Conservation (phyloP, 2,113 vertebrate genomes). For the Raja brachyura region DNA sequence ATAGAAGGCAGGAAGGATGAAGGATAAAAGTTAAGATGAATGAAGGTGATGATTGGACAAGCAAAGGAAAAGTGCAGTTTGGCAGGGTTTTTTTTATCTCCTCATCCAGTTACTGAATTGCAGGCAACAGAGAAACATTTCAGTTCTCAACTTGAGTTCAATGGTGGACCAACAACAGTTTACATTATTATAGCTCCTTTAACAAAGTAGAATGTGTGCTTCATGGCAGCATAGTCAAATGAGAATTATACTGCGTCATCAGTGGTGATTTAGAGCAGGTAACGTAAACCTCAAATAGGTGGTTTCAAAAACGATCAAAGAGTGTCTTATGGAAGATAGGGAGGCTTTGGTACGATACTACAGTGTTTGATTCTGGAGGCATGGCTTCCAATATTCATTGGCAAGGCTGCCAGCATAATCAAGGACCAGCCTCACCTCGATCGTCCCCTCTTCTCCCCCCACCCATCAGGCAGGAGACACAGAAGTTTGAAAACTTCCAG, state of each 20-base stretch:
- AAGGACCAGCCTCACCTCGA: too few species aligned
- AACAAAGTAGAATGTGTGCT: neutral
- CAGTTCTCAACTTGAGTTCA: neutral
- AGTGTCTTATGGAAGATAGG: neutral
- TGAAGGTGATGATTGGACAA: too few species aligned
- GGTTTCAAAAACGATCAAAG: neutral
- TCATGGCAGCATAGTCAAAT: neutral
- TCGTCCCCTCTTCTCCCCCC: too few species aligned
- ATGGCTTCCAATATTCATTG: neutral
- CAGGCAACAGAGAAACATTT: neutral
- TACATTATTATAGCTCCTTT: neutral
- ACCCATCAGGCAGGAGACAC: too few species aligned
- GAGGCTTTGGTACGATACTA: neutral
- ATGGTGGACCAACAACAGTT: neutral
- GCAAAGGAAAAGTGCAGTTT: too few species aligned
- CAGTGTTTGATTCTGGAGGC: neutral
- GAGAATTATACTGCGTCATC: neutral
- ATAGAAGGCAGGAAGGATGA: neutral
- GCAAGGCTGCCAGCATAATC: too few species aligned
- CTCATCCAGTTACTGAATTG: neutral
- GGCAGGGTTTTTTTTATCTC: neutral
- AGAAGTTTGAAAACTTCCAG: too few species aligned
- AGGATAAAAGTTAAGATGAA: too few species aligned
- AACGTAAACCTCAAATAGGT: neutral
- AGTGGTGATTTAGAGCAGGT: neutral